phyloP scores from a whole-genome alignment of 2,113 vertebrate genomes.

The Proterorhinus semilunaris region DNA sequence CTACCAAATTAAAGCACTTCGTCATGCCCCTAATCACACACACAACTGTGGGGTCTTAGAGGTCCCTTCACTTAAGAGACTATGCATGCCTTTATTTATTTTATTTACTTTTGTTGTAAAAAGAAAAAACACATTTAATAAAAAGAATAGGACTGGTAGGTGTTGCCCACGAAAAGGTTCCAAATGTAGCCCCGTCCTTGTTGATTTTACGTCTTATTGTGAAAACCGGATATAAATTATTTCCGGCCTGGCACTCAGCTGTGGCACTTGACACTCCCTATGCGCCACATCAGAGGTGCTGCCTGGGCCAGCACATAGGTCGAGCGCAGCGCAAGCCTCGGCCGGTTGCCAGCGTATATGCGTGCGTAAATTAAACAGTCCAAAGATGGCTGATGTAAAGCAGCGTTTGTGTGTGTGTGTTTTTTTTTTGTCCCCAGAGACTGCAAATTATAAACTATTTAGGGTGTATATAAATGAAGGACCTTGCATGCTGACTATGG shows the following conservation, averaged over 20 bases:
- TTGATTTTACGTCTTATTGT: constrained; percentile 40
- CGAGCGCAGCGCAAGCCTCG: constrained; percentile 39
- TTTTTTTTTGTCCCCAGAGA: background rate
- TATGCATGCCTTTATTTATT: no score
- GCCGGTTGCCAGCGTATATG: constrained; percentile 42
- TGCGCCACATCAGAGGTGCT: constrained; percentile 65
- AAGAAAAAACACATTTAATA: no score
- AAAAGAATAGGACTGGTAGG: no score
- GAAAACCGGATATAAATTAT: constrained; percentile 4
- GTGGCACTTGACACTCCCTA: constrained; percentile 24
- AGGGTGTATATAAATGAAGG: background rate
- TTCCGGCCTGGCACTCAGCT: constrained; percentile 10
- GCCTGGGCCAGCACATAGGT: constrained; percentile 42
- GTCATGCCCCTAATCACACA: background rate
- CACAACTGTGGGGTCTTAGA: background rate
- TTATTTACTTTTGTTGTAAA: no score
- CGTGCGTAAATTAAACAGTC: constrained; percentile 49
- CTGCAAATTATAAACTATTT: background rate
- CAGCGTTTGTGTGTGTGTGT: background rate
- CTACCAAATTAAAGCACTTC: constrained; percentile 17
- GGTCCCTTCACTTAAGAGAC: no score
- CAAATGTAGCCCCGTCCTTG: no score
- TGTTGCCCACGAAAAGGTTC: no score
- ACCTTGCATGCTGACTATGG: background rate
- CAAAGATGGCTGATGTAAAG: constrained; percentile 49